Base-by-base conservation (phyloP, 2,888 invertebrate genomes). In the Lochmaea capreae region DNA sequence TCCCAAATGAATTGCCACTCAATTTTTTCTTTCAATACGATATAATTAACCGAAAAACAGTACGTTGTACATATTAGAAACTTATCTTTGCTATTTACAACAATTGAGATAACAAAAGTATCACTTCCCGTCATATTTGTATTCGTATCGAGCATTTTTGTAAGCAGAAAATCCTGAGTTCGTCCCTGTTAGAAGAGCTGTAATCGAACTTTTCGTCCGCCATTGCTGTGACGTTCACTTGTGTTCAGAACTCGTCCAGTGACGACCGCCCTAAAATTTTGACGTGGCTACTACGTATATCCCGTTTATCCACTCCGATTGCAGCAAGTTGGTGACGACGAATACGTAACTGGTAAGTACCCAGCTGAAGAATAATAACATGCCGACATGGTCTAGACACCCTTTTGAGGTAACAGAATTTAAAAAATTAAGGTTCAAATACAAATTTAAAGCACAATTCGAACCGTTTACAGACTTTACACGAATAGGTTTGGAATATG, bases 251-350 rank as follows among this genome's bases (percentile, higher is more conserved):
- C 90, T 92, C 91, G 90, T 90, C 91, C 92, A 92, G 93, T 93
- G 93, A 93, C 93, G 93, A 93, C 89, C 92, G 92, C 91, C 92
- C 92, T 92, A 92, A 92, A 92, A 92, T 92, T 93, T 94, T 94
- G 94, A 94, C 94, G 94, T 94, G 93, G 93, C 93, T 93, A 92
- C 93, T 95, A 95, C 95, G 95, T 95, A 95, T 93, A 91, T 92
- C 92, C 92, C 92, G 92, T 92, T 94, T 94, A 93, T 94, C 95
- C 95, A 95, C 93, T 95, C 94, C 93, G 93, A 93, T 93, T 92
- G 93, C 94, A 93, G 94, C 93, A 94, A 93, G 91, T 93, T 93
- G 93, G 94, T 95, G 95, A 95, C 95, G 95, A 95, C 93, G 93
- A 94, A 94, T 94, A 94, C 95, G 95, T 95, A 95, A 95, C 94